A percentile compares a stretch with the other conserved stretches of the same genome.
Conservation (phyloP, 2,888 invertebrate genomes). For the Mechanitis messenoides region DNA sequence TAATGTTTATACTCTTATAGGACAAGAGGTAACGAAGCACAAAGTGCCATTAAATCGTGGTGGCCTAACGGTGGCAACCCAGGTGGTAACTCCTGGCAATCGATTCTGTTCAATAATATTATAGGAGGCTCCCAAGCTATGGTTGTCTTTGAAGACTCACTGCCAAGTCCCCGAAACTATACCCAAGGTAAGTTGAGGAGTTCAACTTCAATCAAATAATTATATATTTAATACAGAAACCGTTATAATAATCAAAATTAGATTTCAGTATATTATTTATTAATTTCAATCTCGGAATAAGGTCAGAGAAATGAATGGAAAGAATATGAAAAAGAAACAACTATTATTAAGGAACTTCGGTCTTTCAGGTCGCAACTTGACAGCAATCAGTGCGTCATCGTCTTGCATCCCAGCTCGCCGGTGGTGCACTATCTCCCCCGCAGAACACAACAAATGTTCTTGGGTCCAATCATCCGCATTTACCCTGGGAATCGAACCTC, state of each 20-base stretch:
- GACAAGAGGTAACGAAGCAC: slow-evolving; percentile 36
- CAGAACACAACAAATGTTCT: slow-evolving; percentile 77
- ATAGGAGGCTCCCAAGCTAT: slow-evolving; percentile 45
- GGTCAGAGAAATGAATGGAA: not conserved
- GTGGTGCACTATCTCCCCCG: slow-evolving; percentile 78
- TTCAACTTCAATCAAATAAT: not conserved
- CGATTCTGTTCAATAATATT: slow-evolving; percentile 44
- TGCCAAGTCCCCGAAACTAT: slow-evolving; percentile 43
- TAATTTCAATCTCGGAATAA: not conserved
- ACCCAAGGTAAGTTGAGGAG: slow-evolving; percentile 40
- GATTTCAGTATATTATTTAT: too few species aligned
- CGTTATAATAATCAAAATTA: too few species aligned
- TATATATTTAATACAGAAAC: not conserved
- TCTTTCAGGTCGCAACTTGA: slow-evolving; percentile 51
- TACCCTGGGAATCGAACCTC: slow-evolving; percentile 77
- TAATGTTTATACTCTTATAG: slow-evolving; percentile 28
- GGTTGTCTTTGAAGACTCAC: slow-evolving; percentile 41
- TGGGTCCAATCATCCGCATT: slow-evolving; percentile 76
- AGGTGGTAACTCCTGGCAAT: slow-evolving; percentile 45
- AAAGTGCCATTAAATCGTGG: slow-evolving; percentile 50
- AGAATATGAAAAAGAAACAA: not conserved
- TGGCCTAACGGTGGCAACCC: slow-evolving; percentile 51
- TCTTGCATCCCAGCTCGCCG: slow-evolving; percentile 59
- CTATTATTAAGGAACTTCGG: not conserved
- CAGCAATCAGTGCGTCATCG: slow-evolving; percentile 39